Percentiles rank a stretch among this genome's conserved stretches.
Conservation (phyloP, 2,888 invertebrate species). For the Melieria picta region DNA sequence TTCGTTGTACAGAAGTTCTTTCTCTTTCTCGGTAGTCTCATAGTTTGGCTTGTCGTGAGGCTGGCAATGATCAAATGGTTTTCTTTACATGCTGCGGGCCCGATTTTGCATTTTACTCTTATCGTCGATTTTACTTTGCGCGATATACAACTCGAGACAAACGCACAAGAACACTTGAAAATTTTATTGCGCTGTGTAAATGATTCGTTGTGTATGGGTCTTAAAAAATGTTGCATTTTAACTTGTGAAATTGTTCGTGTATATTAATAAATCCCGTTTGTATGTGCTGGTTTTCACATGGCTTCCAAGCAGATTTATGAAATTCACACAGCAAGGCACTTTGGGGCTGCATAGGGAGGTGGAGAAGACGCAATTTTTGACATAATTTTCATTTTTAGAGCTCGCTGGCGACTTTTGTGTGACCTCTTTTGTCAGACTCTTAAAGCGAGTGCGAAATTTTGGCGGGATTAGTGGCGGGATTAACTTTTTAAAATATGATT, state of each 20-base stretch:
- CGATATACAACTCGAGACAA: conserved; percentile 7
- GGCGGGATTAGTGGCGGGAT: too few relatives aligned
- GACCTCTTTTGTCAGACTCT: too few relatives aligned
- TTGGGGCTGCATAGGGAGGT: too few relatives aligned
- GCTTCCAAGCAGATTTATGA: too few relatives aligned
- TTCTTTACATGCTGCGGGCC: conserved; percentile 25
- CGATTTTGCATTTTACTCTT: conserved; percentile 20
- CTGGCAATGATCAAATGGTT: conserved; percentile 13
- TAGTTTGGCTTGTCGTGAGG: conserved; percentile 35
- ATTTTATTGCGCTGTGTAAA: conserved; percentile 22
- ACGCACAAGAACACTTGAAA: conserved; percentile 28
- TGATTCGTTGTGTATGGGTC: conserved; percentile 18
- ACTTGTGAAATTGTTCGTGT: conserved; percentile 18
- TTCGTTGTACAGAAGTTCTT: conserved; percentile 47
- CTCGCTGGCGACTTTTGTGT: too few relatives aligned
- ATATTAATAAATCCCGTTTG: background rate
- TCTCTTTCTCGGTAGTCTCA: conserved; percentile 61
- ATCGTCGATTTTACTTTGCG: conserved; percentile 7
- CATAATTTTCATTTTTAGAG: too few relatives aligned
- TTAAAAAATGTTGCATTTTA: conserved; percentile 36
- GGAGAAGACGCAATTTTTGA: too few relatives aligned
- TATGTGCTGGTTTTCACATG: too few relatives aligned
- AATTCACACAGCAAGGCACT: too few relatives aligned
- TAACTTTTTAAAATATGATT: too few relatives aligned
- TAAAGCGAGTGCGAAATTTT: too few relatives aligned